Evolutionary conservation across 2,888 invertebrate species (phyloP).

Genomic region (Eilema sororculum): DNA sequence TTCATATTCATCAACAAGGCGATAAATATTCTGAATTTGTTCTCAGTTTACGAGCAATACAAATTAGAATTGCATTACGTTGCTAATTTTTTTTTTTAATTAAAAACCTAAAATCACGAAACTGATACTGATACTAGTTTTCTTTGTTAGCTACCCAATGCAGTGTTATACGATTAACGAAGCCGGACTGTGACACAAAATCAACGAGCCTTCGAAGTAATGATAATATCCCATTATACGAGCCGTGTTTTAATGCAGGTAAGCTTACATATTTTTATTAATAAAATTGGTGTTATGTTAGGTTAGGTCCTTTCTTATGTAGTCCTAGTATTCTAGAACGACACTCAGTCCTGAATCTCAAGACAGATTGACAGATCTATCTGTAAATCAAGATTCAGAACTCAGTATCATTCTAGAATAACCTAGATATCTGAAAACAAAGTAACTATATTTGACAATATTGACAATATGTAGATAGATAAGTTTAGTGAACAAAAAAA

Average conservation of each 20-base stretch:
- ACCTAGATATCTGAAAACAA: not conserved
- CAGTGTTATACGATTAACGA: not conserved
- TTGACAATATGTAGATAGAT: too few species aligned
- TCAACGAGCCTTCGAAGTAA: not conserved
- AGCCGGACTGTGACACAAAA: not conserved
- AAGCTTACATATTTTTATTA: not conserved
- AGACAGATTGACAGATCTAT: too few species aligned
- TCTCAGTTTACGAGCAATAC: not conserved
- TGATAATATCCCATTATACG: constrained; percentile 4
- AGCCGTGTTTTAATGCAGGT: not conserved
- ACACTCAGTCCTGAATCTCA: too few species aligned
- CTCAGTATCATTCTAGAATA: too few species aligned
- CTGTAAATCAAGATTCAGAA: too few species aligned
- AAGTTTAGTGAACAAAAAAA: too few species aligned
- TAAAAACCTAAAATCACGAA: not conserved
- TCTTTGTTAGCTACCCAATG: not conserved
- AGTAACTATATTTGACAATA: not conserved
- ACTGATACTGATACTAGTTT: not conserved
- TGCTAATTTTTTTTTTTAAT: not conserved
- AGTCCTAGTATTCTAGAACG: too few species aligned
- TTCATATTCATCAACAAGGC: not conserved
- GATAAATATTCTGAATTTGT: too few species aligned
- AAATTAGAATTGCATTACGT: not conserved
- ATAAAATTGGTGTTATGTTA: not conserved
- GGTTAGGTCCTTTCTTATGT: too few species aligned